Percentiles rank a stretch among this genome's conserved stretches.
These are phyloP conservation scores for Erpetoichthys calabaricus DNA, from an alignment of 2,797 vertebrate species.

Conservation along the genomic window DNA sequence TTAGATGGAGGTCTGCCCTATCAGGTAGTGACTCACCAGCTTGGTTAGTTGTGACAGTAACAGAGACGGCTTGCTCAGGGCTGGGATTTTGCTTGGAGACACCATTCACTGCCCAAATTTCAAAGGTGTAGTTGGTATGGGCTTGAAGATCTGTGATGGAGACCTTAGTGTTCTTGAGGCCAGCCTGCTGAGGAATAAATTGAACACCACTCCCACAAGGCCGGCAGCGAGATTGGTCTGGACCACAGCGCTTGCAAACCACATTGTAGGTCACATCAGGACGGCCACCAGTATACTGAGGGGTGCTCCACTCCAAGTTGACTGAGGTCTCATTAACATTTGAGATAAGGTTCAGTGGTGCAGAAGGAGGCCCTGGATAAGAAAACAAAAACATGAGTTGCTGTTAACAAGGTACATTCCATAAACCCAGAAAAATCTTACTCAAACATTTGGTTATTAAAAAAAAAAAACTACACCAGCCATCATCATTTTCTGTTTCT, in stretches of 20 bases:
- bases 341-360: slow-evolving; percentile 85
- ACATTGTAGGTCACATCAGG: slow-evolving; percentile 85
- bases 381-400: background rate
- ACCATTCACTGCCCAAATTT: slow-evolving; percentile 90
- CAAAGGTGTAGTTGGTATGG: slow-evolving; percentile 95
- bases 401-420: slow-evolving; percentile 1
- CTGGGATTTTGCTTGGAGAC: slow-evolving; percentile 83
- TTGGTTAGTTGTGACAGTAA: slow-evolving; percentile 93
- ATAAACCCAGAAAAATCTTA: background rate
- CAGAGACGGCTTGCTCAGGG: slow-evolving; percentile 79
- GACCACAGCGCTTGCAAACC: slow-evolving; percentile 78
- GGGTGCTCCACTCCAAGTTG: slow-evolving; percentile 85
- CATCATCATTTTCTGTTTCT: no score
- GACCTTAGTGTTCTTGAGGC: slow-evolving; percentile 69
- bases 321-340: slow-evolving; percentile 95
- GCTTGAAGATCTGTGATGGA: slow-evolving; percentile 91
- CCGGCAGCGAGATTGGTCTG: slow-evolving; percentile 63
- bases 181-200: slow-evolving; percentile 80
- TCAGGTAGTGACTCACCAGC: slow-evolving; percentile 55
- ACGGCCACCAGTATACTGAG: slow-evolving; percentile 73
- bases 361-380: slow-evolving; percentile 70
- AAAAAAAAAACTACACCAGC: no score
- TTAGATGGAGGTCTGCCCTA: no score
- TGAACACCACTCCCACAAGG: slow-evolving; percentile 81
- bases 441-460: background rate